A percentile compares a stretch with the other conserved stretches of the same genome.
Evolutionary conservation across 2,888 invertebrate genomes (phyloP).

Genomic region (Auanema freiburgensis): DNA sequence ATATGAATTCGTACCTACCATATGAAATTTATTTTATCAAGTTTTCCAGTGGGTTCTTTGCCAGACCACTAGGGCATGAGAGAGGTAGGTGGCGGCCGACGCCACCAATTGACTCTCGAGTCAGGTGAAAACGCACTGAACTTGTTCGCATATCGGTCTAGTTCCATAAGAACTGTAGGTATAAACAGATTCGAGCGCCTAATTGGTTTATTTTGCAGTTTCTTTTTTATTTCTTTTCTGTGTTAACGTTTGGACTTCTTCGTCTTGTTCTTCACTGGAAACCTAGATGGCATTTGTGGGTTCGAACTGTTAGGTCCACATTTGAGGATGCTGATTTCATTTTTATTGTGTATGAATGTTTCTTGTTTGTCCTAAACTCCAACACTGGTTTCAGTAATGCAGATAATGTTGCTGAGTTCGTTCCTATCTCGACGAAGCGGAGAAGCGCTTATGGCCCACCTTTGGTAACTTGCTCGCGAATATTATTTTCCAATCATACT

Average conservation of each 20-base stretch:
- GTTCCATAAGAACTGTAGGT: slow-evolving; percentile 26
- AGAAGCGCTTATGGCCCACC: not conserved
- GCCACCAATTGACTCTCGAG: slow-evolving; percentile 44
- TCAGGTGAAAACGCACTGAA: slow-evolving; percentile 37
- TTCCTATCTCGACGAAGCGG: not conserved
- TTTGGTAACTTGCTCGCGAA: not conserved
- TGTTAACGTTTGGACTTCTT: slow-evolving; percentile 54
- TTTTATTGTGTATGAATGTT: slow-evolving; percentile 46
- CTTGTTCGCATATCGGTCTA: slow-evolving; percentile 31
- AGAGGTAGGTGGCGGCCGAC: slow-evolving; percentile 46
- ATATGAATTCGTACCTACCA: not conserved
- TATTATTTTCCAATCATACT: slow-evolving; percentile 12
- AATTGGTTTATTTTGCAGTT: slow-evolving; percentile 26
- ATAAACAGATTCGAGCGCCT: not conserved
- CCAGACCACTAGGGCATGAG: slow-evolving; percentile 35
- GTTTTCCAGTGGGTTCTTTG: slow-evolving; percentile 14
- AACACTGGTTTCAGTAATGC: not conserved
- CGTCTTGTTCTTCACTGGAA: slow-evolving; percentile 62
- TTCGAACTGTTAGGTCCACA: slow-evolving; percentile 40
- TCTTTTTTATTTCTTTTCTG: slow-evolving; percentile 33
- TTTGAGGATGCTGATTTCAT: slow-evolving; percentile 53
- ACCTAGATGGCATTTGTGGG: slow-evolving; percentile 36
- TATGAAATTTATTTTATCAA: not conserved
- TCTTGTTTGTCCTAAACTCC: not conserved
- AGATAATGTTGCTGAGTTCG: not conserved